Base-by-base conservation (phyloP, 1,140 invertebrate species). In the Halyomorpha halys region DNA sequence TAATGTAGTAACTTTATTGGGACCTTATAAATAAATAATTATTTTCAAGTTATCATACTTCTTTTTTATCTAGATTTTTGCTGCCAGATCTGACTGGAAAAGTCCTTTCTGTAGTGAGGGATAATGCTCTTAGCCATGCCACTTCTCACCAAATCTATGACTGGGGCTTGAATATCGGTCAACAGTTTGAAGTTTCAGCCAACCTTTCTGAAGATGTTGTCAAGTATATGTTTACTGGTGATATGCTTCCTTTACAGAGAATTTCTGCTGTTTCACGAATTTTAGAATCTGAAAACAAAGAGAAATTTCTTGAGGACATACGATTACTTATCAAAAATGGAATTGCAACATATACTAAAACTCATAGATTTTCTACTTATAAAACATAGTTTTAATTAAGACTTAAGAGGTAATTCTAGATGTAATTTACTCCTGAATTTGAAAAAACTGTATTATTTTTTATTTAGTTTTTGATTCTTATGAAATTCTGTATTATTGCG, bases 71-170 rank as follows among this genome's bases (percentile, higher is more conserved):
- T n/a, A 56, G 53, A 23, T 86, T 80, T 70, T 74, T 86, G 19
- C 80, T 86, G 72, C 72, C 78, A 3, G 80, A 80, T 27, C 68
- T 85, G 6, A 79, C 79, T 45, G 74, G 79, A 9, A 68, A 74
- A 44, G 70, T 86, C 3, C 21, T 61, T 18, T 79, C 77, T 0
- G 72, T 76, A 30, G 73, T 65, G 1, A 74, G 73, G 3, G 70
- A 77, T 0, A 69, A 71, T 0, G 71, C 71, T n/a, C 61, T 79
- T 0, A 73, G 69, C 45, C 64, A 76, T 19, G 65, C 73, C 16
- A 78, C 75, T 64, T 72, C 73, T 34, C 71, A 68, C 59, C 68
- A 72, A n/a, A 76, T 75, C 0, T 79, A 76, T 73, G 70, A 68
- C 3, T 79, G 78, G 78, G 73, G 75, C 0, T 69, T 70, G 16